Conservation (phyloP, 2,113 vertebrate genomes). For the Rousettus leschenaultii region DNA sequence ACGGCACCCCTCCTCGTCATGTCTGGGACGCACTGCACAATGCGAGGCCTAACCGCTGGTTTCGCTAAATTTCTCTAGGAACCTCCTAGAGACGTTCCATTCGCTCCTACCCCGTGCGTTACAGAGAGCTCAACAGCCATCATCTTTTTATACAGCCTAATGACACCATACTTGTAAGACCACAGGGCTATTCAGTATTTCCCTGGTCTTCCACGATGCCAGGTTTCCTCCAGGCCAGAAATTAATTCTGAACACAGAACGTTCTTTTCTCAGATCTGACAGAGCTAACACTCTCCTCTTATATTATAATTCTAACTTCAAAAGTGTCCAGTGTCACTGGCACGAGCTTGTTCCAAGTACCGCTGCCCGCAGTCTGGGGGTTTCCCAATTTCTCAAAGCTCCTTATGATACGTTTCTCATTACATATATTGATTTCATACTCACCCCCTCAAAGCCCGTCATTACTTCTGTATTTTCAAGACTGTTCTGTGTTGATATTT, state of each 20-base stretch:
- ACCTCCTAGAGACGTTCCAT: not conserved
- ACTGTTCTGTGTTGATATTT: not conserved
- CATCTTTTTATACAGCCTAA: not conserved
- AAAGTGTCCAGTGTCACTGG: not conserved
- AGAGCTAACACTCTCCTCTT: not conserved
- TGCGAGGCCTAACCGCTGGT: not conserved
- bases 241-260: not conserved
- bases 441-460: not conserved
- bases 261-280: not conserved
- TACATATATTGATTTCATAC: not conserved
- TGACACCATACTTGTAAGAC: not conserved
- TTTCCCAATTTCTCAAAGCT: not conserved
- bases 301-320: not conserved
- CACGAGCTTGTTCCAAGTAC: not conserved
- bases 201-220: not conserved
- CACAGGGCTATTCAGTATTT: not conserved
- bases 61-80: not conserved
- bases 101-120: rapidly evolving
- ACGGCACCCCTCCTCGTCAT: rapidly evolving
- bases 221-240: not conserved
- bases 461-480: not conserved
- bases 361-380: not conserved
- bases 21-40: not conserved
- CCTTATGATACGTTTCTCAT: not conserved
- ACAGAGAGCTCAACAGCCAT: not conserved